These are phyloP conservation scores for Nipponia nippon DNA, from an alignment of 2,113 vertebrate genomes.

Conservation along the genomic window DNA sequence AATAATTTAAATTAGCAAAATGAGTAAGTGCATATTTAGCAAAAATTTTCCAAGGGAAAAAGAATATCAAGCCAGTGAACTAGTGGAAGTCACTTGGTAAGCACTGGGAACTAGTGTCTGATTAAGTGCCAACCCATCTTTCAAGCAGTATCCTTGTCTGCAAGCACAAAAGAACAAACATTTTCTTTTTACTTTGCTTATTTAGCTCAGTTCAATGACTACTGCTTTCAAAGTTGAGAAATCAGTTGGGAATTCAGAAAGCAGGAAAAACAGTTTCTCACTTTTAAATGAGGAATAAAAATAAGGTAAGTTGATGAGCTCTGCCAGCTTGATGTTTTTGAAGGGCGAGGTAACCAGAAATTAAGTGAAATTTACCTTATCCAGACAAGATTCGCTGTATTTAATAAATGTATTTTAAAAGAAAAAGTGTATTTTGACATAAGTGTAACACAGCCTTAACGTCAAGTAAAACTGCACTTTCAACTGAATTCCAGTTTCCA, in stretches of 20 bases:
- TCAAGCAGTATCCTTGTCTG: conserved; percentile 25
- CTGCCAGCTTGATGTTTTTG: not conserved
- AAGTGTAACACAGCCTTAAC: not conserved
- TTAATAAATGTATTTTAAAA: not conserved
- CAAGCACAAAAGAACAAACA: conserved; percentile 57
- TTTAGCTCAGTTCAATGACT: conserved; percentile 50
- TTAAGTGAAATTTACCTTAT: not conserved
- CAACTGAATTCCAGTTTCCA: not conserved
- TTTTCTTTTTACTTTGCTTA: conserved; percentile 46
- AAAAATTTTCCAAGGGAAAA: not conserved
- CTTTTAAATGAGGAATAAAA: conserved; percentile 36
- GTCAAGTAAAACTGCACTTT: not conserved
- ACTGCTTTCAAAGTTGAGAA: conserved; percentile 21
- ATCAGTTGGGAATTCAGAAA: conserved; percentile 40
- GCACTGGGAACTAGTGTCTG: not conserved
- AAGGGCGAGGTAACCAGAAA: conserved; percentile 42
- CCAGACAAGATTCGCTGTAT: not conserved
- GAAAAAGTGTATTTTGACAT: not conserved
- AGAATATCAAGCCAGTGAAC: not conserved
- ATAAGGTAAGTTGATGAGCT: not conserved
- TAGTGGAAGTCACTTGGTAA: not conserved
- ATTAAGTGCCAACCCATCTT: conserved; percentile 11
- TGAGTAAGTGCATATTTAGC: not conserved
- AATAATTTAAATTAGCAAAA: not conserved
- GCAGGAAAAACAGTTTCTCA: not conserved